These are phyloP conservation scores for Fopius arisanus DNA, from an alignment of 1,140 invertebrate genomes.

Conservation along the genomic window DNA sequence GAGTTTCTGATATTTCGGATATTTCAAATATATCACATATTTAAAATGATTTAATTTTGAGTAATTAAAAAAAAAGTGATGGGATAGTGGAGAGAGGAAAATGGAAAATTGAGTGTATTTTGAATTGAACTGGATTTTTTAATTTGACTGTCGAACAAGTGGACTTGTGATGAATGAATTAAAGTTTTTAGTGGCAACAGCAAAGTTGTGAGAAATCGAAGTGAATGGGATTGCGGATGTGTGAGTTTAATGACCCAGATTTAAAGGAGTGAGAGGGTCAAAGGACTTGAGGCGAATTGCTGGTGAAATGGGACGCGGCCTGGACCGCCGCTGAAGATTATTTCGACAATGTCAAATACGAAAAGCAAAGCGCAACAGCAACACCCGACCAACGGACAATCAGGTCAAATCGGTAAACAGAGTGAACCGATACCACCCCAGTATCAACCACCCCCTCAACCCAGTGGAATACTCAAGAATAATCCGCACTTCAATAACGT, in stretches of 20 bases:
- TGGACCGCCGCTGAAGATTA: conserved; percentile 52
- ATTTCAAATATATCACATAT: too few species aligned
- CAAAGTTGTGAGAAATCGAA: neutral
- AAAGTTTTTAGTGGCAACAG: neutral
- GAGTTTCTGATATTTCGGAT: too few species aligned
- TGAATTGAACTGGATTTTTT: too few species aligned
- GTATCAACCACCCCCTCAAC: conserved; percentile 73
- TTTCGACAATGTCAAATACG: conserved; percentile 61
- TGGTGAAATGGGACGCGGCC: conserved; percentile 56
- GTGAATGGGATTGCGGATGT: neutral
- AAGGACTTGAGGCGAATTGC: conserved; percentile 18
- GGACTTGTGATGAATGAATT: neutral
- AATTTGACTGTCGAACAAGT: too few species aligned
- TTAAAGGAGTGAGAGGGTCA: neutral
- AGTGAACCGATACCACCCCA: conserved; percentile 66
- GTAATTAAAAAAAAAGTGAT: too few species aligned
- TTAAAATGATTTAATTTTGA: too few species aligned
- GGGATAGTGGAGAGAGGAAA: too few species aligned
- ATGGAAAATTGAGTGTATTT: too few species aligned
- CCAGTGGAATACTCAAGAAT: conserved; percentile 68
- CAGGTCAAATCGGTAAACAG: conserved; percentile 40
- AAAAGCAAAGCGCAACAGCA: conserved; percentile 60
- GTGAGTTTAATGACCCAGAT: conserved; percentile 14
- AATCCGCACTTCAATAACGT: conserved; percentile 51
- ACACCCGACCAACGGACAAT: conserved; percentile 42